Conservation (phyloP, 2,113 vertebrate species). For the Plecturocebus donacophilus region DNA sequence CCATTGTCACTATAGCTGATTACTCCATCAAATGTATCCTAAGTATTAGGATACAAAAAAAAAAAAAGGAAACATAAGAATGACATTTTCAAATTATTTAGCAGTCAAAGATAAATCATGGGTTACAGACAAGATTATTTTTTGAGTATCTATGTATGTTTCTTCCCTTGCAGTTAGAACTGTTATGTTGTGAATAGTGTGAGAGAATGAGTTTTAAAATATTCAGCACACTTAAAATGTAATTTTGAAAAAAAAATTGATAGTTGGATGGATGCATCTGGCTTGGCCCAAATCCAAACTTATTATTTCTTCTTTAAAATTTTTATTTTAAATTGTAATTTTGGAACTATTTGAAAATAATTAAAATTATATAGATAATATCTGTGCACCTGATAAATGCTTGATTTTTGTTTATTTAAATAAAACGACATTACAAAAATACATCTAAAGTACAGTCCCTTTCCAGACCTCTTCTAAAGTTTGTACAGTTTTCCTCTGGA, state of each 20-base stretch:
- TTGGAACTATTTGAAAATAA: background rate
- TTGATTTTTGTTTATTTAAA: background rate
- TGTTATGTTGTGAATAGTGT: background rate
- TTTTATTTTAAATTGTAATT: background rate
- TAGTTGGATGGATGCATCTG: background rate
- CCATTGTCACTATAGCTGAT: background rate
- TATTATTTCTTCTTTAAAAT: background rate
- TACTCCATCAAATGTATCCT: background rate
- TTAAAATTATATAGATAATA: background rate
- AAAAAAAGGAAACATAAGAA: background rate
- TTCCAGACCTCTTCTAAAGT: background rate
- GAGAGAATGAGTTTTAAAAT: background rate
- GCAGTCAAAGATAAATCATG: background rate
- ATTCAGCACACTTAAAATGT: slow-evolving; percentile 26
- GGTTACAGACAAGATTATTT: background rate
- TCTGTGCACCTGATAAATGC: background rate
- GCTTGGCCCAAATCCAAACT: background rate
- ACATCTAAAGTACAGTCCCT: background rate
- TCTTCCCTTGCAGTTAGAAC: background rate
- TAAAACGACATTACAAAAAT: slow-evolving; percentile 2
- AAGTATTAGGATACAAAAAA: background rate
- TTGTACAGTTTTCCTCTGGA: background rate
- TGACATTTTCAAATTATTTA: background rate
- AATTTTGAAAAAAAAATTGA: background rate
- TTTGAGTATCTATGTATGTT: background rate